These are phyloP conservation scores for Melanerpes aurifrons DNA, from an alignment of 2,113 vertebrate species.

Conservation along the genomic window DNA sequence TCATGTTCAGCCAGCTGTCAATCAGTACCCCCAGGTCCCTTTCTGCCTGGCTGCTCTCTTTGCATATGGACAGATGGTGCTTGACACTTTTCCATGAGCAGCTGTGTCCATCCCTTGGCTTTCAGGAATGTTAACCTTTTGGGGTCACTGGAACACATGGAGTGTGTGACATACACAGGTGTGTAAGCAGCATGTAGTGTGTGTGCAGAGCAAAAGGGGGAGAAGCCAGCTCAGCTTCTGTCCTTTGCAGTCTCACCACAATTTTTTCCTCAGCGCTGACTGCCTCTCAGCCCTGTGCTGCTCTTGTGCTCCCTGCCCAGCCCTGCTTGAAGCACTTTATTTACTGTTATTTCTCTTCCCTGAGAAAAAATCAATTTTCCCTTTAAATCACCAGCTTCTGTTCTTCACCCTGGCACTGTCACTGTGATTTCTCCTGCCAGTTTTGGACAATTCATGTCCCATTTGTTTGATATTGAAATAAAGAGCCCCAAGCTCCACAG, in stretches of 20 bases:
- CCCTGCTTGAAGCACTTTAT: neutral
- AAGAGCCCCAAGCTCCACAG: neutral
- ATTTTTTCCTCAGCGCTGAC: neutral
- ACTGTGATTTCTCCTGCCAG: neutral
- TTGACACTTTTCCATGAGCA: neutral
- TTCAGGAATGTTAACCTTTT: neutral
- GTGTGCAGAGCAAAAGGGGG: neutral
- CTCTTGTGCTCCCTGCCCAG: neutral
- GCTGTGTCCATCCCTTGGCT: neutral
- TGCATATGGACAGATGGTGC: rapidly evolving
- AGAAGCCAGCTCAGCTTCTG: neutral
- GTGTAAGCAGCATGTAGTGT: neutral
- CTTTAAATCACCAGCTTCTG: neutral
- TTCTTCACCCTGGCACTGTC: neutral
- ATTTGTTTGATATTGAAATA: neutral
- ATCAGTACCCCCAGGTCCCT: no score
- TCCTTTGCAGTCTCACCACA: neutral
- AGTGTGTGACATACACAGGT: rapidly evolving
- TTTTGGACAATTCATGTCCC: neutral
- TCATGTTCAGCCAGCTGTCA: no score
- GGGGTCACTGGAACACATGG: neutral
- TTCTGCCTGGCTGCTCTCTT: neutral
- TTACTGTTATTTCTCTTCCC: neutral
- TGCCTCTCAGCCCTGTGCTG: neutral
- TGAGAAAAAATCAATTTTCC: neutral